These are phyloP conservation scores for Zonitis immaculata DNA, from an alignment of 2,888 invertebrate genomes.

Conservation along the genomic window DNA sequence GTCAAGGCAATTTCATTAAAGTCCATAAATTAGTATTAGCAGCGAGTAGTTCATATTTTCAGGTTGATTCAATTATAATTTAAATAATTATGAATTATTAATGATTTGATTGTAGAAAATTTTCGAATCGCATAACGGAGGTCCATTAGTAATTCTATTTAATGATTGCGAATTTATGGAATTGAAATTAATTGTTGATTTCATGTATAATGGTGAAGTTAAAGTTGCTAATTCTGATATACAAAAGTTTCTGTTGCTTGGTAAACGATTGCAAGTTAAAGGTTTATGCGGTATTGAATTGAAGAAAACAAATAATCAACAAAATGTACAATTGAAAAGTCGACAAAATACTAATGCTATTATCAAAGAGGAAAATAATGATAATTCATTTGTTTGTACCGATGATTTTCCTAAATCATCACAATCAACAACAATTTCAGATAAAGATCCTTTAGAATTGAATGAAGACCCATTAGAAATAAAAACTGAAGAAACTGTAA, in stretches of 20 bases:
- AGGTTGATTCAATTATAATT: conserved; percentile 34
- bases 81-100: background rate
- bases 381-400: background rate
- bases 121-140: conserved; percentile 44
- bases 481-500: too few relatives aligned
- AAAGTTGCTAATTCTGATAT: conserved; percentile 49
- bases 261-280: conserved; percentile 50
- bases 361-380: background rate
- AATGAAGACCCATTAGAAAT: background rate
- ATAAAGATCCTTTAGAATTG: background rate
- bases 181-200: conserved; percentile 48
- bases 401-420: background rate
- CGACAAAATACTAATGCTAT: background rate
- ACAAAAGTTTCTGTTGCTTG: conserved; percentile 46
- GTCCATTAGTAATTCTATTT: conserved; percentile 49
- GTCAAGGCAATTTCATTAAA: conserved; percentile 50
- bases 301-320: conserved; percentile 29
- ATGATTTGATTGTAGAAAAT: conserved; percentile 40
- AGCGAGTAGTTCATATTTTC: conserved; percentile 51
- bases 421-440: background rate
- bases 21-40: conserved; percentile 53
- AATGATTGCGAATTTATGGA: conserved; percentile 47
- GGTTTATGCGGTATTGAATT: conserved; percentile 47
- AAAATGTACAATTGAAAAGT: background rate
- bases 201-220: conserved; percentile 53